phyloP scores from a whole-genome alignment of 2,797 vertebrate species.

The Danio aesculapii region DNA sequence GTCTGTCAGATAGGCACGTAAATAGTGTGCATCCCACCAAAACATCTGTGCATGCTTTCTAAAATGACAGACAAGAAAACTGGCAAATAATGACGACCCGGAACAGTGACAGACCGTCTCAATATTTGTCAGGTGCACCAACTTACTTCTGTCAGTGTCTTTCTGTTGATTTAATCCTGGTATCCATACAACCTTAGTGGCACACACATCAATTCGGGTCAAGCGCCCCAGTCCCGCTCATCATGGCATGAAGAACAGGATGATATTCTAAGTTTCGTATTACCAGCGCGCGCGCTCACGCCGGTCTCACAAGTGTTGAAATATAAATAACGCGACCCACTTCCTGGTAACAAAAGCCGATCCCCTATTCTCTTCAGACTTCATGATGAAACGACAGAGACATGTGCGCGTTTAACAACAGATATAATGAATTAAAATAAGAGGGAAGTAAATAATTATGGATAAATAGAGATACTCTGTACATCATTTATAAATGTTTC shows the following conservation, averaged over 20 bases:
- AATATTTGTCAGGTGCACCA: slow-evolving; percentile 21
- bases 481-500: not conserved
- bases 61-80: not conserved
- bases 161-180: slow-evolving; percentile 5
- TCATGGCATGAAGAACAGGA: not conserved
- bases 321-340: slow-evolving; percentile 84
- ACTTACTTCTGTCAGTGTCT: slow-evolving; percentile 22
- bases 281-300: slow-evolving; percentile 69
- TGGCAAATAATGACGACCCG: not conserved
- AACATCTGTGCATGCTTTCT: not conserved
- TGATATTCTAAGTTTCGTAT: slow-evolving; percentile 71
- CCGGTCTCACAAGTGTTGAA: slow-evolving; percentile 73
- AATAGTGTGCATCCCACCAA: not conserved
- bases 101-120: not conserved
- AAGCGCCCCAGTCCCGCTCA: not conserved
- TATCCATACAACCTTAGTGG: not conserved
- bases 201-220: not conserved
- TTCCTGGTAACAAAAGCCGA: slow-evolving; percentile 81
- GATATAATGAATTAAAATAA: not conserved
- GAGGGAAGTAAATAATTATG: not conserved
- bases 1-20: not conserved
- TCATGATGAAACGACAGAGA: slow-evolving; percentile 4
- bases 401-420: slow-evolving; percentile 2
- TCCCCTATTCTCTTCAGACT: slow-evolving; percentile 69
- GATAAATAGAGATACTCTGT: not conserved